A percentile compares a stretch with the other conserved stretches of the same genome.
Evolutionary conservation across 1,140 invertebrate species (phyloP).

Genomic region (Physella acuta): DNA sequence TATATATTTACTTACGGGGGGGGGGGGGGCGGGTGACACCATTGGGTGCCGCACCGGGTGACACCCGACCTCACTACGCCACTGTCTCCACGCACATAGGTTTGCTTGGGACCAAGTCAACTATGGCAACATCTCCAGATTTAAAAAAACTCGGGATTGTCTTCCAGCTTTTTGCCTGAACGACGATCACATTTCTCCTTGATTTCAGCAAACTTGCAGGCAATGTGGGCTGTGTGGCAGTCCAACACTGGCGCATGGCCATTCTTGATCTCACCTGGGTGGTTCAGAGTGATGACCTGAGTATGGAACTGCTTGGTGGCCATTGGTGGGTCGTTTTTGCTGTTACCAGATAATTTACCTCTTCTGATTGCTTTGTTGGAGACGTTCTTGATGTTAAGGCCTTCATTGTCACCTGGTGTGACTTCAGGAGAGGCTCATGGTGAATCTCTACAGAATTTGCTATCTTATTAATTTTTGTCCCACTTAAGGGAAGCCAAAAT

Average conservation of each 20-base stretch:
- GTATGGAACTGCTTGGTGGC: constrained; percentile 71
- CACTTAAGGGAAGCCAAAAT: no score
- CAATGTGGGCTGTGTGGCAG: constrained; percentile 98
- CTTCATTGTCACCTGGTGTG: constrained; percentile 96
- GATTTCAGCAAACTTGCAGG: no score
- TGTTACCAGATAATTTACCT: constrained; percentile 97
- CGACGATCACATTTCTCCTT: no score
- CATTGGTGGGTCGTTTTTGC: constrained; percentile 91
- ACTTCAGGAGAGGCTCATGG: constrained; percentile 94
- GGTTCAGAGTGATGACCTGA: constrained; percentile 85
- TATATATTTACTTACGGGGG: no score
- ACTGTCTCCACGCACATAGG: constrained; percentile 97
- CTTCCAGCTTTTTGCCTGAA: no score
- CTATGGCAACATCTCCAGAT: constrained; percentile 91
- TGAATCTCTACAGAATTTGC: constrained; percentile 99
- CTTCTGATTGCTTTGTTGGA: constrained; percentile 96
- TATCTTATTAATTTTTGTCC: no score
- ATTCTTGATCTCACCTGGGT: no score
- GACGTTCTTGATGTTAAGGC: constrained; percentile 99
- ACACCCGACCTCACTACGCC: no score
- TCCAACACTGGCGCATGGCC: constrained; percentile 97
- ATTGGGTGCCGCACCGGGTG: no score
- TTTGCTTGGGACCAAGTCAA: constrained; percentile 88
- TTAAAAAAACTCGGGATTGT: no score
- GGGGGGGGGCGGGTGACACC: no score